Evolutionary conservation across 2,113 vertebrate species (phyloP).

Genomic region (Abramis brama): DNA sequence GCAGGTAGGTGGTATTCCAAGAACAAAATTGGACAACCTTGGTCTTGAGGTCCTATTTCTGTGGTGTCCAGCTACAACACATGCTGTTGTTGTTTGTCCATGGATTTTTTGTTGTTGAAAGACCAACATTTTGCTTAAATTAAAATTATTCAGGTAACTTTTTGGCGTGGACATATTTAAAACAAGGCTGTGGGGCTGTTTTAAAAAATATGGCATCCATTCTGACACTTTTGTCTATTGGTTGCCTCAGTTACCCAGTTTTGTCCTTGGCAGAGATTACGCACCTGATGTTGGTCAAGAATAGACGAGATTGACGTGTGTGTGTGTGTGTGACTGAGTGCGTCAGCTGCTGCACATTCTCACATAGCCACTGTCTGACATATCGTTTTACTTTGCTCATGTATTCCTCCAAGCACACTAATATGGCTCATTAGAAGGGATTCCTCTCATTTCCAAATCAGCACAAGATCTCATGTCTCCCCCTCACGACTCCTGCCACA

Average conservation of each 20-base stretch:
- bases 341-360: constrained; percentile 41
- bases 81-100: no score
- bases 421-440: background rate
- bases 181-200: background rate
- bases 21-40: background rate
- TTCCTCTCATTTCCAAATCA: constrained; percentile 5
- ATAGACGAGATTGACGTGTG: background rate
- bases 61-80: background rate
- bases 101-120: no score
- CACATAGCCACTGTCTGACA: background rate
- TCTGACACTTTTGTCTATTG: background rate
- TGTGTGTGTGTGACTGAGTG: constrained; percentile 1
- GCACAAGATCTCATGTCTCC: background rate
- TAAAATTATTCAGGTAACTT: background rate
- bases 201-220: background rate
- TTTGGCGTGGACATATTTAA: background rate
- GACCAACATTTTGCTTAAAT: background rate
- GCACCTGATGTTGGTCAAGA: background rate
- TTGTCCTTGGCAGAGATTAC: constrained; percentile 33
- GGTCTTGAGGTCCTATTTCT: background rate
- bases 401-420: constrained; percentile 11
- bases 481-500: background rate
- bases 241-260: background rate
- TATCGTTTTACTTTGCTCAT: background rate
- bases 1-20: background rate